Percentiles rank a stretch among this genome's conserved stretches.
phyloP scores from a whole-genome alignment of 2,113 vertebrate species.

The Petrocephalus microphthalmus region DNA sequence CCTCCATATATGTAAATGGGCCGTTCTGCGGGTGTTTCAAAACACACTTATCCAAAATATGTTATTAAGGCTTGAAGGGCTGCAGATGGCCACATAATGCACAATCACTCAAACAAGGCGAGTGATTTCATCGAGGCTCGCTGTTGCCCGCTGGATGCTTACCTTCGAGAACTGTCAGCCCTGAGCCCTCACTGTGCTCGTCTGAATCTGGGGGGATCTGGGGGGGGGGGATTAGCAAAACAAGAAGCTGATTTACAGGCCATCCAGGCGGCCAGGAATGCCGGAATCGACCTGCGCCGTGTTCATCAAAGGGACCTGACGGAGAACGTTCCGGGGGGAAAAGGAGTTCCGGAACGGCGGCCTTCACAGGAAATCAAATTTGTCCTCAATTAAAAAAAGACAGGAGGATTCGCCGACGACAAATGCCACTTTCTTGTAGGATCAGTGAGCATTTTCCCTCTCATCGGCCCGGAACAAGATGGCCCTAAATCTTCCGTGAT shows the following conservation, averaged over 20 bases:
- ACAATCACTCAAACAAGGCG: slow-evolving; percentile 66
- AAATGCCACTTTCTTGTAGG: slow-evolving; percentile 67
- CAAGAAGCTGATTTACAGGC: not conserved
- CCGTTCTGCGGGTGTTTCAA: slow-evolving; percentile 61
- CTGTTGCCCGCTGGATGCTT: slow-evolving; percentile 14
- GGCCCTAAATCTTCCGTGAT: slow-evolving; percentile 92
- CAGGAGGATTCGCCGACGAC: slow-evolving; percentile 55
- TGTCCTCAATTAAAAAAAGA: slow-evolving; percentile 80
- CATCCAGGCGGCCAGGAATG: slow-evolving; percentile 9
- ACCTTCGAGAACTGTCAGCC: not conserved
- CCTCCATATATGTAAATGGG: slow-evolving; percentile 60
- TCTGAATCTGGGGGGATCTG: slow-evolving; percentile 9
- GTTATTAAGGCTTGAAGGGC: slow-evolving; percentile 54
- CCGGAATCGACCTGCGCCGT: slow-evolving; percentile 65
- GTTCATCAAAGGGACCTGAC: slow-evolving; percentile 78
- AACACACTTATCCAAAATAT: slow-evolving; percentile 62
- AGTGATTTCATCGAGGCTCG: slow-evolving; percentile 47
- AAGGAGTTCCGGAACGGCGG: slow-evolving; percentile 32
- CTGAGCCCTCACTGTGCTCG: not conserved
- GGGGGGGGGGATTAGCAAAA: not conserved
- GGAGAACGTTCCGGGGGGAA: slow-evolving; percentile 60
- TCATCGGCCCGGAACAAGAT: slow-evolving; percentile 81
- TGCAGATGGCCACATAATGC: slow-evolving; percentile 64
- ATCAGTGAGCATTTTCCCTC: slow-evolving; percentile 77
- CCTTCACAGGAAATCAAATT: slow-evolving; percentile 76